Conservation (phyloP, 2,797 vertebrate genomes). For the Halcyon smyrnensis region DNA sequence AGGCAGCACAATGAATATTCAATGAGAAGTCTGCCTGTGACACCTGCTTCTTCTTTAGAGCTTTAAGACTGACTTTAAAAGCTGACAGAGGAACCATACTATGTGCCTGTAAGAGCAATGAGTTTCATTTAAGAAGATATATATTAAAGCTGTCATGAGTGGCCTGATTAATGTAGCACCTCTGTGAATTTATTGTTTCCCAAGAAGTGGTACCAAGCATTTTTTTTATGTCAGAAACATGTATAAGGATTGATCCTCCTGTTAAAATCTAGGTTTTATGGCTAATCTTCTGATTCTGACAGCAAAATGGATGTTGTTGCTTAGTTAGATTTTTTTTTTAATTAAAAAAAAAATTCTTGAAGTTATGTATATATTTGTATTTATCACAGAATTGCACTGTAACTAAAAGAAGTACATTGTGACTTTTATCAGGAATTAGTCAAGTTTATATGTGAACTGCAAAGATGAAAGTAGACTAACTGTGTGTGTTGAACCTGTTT, state of each 20-base stretch:
- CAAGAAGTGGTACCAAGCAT: conserved; percentile 27
- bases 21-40: conserved; percentile 41
- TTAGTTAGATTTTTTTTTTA: not conserved
- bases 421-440: not conserved
- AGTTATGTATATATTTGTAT: not conserved
- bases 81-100: conserved; percentile 40
- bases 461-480: not conserved
- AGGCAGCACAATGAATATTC: conserved; percentile 52
- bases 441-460: not conserved
- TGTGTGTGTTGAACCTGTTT: not conserved
- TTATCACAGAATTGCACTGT: not conserved
- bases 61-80: conserved; percentile 52
- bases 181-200: conserved; percentile 62
- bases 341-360: not conserved
- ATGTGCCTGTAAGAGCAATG: conserved; percentile 53
- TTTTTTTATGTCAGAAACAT: conserved; percentile 61
- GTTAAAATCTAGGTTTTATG: not conserved
- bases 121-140: conserved; percentile 61
- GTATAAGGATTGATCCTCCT: conserved; percentile 20
- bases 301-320: not conserved
- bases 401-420: not conserved
- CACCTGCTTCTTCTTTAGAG: conserved; percentile 13
- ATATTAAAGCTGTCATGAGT: conserved; percentile 42
- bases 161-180: conserved; percentile 51
- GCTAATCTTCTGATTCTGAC: conserved; percentile 27